phyloP scores from a whole-genome alignment of 2,888 invertebrate genomes.

The Incurvaria masculella region DNA sequence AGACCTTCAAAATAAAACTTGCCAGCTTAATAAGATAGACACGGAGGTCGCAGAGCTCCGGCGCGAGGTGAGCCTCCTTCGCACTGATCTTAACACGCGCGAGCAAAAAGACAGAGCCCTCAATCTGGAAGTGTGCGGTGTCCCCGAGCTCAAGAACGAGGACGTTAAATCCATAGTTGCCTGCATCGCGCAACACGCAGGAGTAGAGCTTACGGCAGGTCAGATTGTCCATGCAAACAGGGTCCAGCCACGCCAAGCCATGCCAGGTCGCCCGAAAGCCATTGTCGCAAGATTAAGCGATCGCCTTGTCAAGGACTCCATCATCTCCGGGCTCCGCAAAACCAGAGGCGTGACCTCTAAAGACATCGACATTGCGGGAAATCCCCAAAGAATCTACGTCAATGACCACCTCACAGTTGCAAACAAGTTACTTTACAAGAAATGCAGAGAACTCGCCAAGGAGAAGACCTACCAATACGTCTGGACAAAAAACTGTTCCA shows the following conservation, averaged over 20 bases:
- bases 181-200: not conserved
- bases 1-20: too few species aligned
- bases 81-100: too few species aligned
- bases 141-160: not conserved
- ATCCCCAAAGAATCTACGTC: not conserved
- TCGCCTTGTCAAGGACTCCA: conserved; percentile 1
- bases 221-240: not conserved
- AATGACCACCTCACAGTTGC: conserved; percentile 2
- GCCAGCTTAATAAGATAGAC: too few species aligned
- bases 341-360: not conserved
- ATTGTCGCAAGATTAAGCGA: not conserved
- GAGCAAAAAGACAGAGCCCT: too few species aligned
- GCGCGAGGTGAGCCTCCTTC: too few species aligned
- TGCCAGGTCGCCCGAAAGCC: not conserved
- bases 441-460: too few species aligned
- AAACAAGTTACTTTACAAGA: conserved; percentile 1
- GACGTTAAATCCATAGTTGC: not conserved
- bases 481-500: too few species aligned
- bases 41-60: too few species aligned
- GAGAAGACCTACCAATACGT: too few species aligned
- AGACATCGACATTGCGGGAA: conserved; percentile 2
- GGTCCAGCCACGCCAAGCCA: not conserved
- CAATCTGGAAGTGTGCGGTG: not conserved
- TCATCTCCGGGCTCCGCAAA: conserved; percentile 1
- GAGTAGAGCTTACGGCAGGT: not conserved